phyloP scores from a whole-genome alignment of 2,797 vertebrate genomes.

The Anas georgica region DNA sequence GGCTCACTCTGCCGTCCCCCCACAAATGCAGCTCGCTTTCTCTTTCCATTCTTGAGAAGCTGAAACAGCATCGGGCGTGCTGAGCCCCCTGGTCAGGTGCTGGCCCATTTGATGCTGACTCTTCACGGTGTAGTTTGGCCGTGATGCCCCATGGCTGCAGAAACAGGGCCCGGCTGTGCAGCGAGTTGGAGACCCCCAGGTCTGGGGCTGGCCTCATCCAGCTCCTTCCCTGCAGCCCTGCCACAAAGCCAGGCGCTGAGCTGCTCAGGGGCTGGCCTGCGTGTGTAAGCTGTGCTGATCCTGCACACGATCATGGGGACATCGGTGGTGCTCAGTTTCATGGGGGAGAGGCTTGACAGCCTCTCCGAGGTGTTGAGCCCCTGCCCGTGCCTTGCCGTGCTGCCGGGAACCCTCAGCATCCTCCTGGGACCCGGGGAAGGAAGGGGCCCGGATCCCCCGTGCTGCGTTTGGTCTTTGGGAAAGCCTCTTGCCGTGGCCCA shows the following conservation, averaged over 20 bases:
- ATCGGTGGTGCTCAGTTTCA: neutral
- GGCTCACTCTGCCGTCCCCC: neutral
- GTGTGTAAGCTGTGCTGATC: neutral
- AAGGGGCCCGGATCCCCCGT: neutral
- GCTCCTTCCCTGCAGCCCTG: fast-evolving
- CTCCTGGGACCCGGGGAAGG: neutral
- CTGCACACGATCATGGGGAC: fast-evolving
- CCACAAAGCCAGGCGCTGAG: neutral
- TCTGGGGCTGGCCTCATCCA: neutral
- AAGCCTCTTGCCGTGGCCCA: neutral
- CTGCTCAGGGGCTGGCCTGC: fast-evolving
- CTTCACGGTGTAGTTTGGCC: neutral
- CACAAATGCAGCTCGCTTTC: neutral
- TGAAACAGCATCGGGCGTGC: neutral
- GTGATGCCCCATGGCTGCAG: neutral
- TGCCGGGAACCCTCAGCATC: fast-evolving
- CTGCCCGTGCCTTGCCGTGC: fast-evolving
- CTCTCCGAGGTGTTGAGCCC: neutral
- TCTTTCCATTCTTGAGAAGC: neutral
- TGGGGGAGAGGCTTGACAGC: neutral
- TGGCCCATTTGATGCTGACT: fast-evolving
- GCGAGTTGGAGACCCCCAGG: neutral
- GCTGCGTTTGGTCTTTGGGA: fast-evolving
- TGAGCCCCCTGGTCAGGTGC: neutral
- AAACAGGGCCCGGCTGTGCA: neutral